These are phyloP conservation scores for Varroa destructor DNA, from an alignment of 1,140 invertebrate species.

Conservation along the genomic window DNA sequence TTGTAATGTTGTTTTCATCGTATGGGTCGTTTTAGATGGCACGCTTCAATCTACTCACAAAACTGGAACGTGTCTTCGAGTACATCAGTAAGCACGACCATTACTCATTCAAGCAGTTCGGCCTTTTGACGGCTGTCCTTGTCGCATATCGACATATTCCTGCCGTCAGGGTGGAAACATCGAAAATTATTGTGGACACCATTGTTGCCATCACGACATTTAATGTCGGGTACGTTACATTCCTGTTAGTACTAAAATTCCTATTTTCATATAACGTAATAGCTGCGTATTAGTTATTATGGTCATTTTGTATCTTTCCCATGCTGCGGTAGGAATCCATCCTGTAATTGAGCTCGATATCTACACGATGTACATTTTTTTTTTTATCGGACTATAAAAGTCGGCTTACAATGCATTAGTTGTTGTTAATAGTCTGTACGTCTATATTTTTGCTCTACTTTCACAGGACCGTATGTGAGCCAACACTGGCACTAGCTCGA, in stretches of 20 bases:
- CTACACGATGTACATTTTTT: no score
- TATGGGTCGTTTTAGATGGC: not conserved
- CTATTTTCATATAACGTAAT: no score
- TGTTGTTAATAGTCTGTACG: no score
- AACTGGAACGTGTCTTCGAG: constrained; percentile 19
- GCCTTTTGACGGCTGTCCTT: not conserved
- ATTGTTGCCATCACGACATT: not conserved
- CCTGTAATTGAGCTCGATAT: no score
- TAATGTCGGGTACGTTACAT: not conserved
- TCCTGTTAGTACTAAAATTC: no score
- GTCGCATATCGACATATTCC: not conserved
- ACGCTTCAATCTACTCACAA: constrained; percentile 21
- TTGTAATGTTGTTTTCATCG: no score
- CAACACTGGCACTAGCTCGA: not conserved
- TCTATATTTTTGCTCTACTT: no score
- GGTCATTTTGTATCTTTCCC: no score
- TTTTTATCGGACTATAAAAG: no score
- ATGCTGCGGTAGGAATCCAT: no score
- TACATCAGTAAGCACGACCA: constrained; percentile 17
- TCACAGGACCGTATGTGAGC: constrained; percentile 5
- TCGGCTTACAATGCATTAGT: no score
- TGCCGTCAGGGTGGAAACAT: constrained; percentile 4
- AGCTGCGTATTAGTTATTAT: no score
- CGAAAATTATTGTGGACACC: constrained; percentile 13
- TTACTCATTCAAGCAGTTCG: constrained; percentile 25